A percentile compares a stretch with the other conserved stretches of the same genome.
Conservation (phyloP, 2,888 invertebrate species). For the Synanthedon andrenaeformis region DNA sequence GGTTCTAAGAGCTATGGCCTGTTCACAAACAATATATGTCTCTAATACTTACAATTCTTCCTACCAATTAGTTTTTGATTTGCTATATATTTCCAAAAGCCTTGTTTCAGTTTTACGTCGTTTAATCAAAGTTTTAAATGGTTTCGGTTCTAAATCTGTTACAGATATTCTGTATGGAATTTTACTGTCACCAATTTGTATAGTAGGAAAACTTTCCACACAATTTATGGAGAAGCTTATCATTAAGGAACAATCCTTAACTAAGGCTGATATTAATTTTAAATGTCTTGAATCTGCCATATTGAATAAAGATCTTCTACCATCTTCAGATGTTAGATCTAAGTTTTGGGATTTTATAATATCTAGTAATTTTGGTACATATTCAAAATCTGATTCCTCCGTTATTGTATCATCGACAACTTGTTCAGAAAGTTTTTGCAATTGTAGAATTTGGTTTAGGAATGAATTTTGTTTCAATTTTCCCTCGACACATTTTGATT, state of each 20-base stretch:
- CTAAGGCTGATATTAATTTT: slow-evolving; percentile 72
- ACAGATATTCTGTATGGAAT: slow-evolving; percentile 69
- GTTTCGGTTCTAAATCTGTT: slow-evolving; percentile 78
- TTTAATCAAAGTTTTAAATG: slow-evolving; percentile 36
- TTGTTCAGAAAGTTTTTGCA: slow-evolving; percentile 39
- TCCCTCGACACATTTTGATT: slow-evolving; percentile 18
- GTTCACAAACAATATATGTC: not conserved
- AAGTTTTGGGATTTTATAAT: slow-evolving; percentile 20
- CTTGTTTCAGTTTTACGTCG: slow-evolving; percentile 35
- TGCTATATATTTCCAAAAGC: slow-evolving; percentile 32
- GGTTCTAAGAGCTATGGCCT: not conserved
- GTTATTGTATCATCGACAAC: slow-evolving; percentile 9
- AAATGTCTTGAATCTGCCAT: slow-evolving; percentile 20
- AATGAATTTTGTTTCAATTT: slow-evolving; percentile 17
- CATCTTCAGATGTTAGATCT: slow-evolving; percentile 16
- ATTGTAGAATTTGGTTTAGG: slow-evolving; percentile 29
- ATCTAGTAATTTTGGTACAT: slow-evolving; percentile 31
- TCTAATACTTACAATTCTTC: not conserved
- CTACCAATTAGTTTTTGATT: slow-evolving; percentile 8
- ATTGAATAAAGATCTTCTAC: slow-evolving; percentile 23
- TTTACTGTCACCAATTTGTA: slow-evolving; percentile 33
- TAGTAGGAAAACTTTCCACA: slow-evolving; percentile 20
- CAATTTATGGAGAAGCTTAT: slow-evolving; percentile 54
- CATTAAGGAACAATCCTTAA: slow-evolving; percentile 80
- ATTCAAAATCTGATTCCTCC: slow-evolving; percentile 17